phyloP scores from a whole-genome alignment of 1,140 invertebrate species.

The Aleiodes sp. region DNA sequence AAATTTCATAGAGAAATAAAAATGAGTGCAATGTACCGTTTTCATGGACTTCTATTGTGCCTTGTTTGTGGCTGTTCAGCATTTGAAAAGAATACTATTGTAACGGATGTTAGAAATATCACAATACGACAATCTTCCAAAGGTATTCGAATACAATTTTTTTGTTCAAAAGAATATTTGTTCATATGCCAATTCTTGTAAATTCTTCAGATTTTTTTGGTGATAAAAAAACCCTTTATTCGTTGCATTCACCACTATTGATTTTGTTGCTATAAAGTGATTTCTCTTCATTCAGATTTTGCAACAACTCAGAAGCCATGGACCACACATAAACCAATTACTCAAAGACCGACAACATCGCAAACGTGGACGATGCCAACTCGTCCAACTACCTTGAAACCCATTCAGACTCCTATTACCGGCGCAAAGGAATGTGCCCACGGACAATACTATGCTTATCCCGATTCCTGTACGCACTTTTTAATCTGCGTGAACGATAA shows the following conservation, averaged over 20 bases:
- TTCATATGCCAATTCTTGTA: no score
- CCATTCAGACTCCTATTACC: slow-evolving; percentile 5
- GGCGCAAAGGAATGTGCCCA: slow-evolving; percentile 57
- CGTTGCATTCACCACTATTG: no score
- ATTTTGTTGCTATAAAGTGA: neutral
- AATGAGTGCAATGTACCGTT: slow-evolving; percentile 11
- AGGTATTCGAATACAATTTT: no score
- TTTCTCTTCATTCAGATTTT: slow-evolving; percentile 10
- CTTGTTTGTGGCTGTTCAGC: slow-evolving; percentile 7
- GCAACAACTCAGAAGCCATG: neutral
- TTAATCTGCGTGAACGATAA: slow-evolving; percentile 76
- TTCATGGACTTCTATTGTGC: neutral
- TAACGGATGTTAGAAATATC: neutral
- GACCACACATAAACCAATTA: slow-evolving; percentile 21
- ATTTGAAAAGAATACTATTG: slow-evolving; percentile 6
- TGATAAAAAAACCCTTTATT: no score
- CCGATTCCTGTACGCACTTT: slow-evolving; percentile 72
- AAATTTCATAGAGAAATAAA: neutral
- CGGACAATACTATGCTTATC: slow-evolving; percentile 65
- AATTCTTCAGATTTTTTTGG: no score
- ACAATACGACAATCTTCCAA: neutral
- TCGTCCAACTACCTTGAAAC: slow-evolving; percentile 29
- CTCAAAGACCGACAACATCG: slow-evolving; percentile 15
- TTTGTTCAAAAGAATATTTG: no score
- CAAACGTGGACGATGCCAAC: slow-evolving; percentile 35